phyloP scores from a whole-genome alignment of 2,888 invertebrate species.

The Heliconius cydno region DNA sequence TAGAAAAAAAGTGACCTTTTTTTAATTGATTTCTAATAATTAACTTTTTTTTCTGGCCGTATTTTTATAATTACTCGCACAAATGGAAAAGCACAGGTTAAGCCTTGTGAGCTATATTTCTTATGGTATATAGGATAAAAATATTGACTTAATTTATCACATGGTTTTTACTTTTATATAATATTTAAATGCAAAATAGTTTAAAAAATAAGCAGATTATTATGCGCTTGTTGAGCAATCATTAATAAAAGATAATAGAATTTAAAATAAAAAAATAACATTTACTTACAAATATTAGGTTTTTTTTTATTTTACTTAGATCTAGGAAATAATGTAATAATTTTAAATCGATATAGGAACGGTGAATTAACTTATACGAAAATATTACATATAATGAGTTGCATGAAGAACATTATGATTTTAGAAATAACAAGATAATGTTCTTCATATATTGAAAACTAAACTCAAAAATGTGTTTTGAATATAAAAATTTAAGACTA shows the following conservation, averaged over 20 bases:
- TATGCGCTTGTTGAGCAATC: background rate
- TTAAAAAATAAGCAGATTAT: background rate
- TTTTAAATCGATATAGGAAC: background rate
- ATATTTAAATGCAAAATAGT: background rate
- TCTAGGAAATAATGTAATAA: background rate
- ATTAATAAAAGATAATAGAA: background rate
- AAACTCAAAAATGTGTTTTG: background rate
- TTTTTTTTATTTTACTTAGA: too few relatives aligned
- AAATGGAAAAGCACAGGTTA: too few relatives aligned
- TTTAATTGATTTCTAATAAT: too few relatives aligned
- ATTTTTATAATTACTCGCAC: too few relatives aligned
- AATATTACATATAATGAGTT: background rate
- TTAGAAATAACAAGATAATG: background rate
- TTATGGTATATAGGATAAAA: background rate
- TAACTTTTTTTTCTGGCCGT: too few relatives aligned
- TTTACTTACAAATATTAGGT: too few relatives aligned
- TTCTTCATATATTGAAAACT: background rate
- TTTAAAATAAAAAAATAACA: too few relatives aligned
- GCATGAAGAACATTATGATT: too few relatives aligned
- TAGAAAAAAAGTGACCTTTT: too few relatives aligned
- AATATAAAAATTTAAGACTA: background rate
- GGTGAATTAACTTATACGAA: background rate
- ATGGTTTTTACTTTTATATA: background rate
- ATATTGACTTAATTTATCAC: slow-evolving; percentile 26
- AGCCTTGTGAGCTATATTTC: background rate